Percentiles rank a stretch among this genome's conserved stretches.
Conservation (phyloP, 2,797 vertebrate species). For the Limosa lapponica region DNA sequence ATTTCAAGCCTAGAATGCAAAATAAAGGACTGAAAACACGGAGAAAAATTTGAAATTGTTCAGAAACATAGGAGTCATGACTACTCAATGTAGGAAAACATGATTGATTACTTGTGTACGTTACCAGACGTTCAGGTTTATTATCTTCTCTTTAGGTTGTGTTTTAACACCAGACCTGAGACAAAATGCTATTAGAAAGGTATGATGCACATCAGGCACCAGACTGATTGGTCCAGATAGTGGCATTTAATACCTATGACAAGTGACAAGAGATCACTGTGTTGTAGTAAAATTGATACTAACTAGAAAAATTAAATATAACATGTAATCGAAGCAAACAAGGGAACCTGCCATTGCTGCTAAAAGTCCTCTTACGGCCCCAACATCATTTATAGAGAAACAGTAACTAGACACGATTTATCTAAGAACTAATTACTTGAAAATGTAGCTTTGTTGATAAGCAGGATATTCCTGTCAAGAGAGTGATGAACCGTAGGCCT, state of each 20-base stretch:
- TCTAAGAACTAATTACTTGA: neutral
- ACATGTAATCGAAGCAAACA: neutral
- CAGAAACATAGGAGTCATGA: neutral
- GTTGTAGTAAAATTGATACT: neutral
- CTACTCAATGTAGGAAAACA: neutral
- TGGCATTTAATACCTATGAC: neutral
- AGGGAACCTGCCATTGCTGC: neutral
- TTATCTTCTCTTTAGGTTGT: neutral
- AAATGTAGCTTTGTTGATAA: neutral
- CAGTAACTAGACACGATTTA: neutral
- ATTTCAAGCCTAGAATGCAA: conserved; percentile 89
- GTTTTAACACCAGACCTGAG: neutral
- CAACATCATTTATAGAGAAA: neutral
- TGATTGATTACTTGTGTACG: fast-evolving
- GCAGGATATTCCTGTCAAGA: neutral
- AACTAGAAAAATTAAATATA: neutral
- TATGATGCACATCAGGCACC: neutral
- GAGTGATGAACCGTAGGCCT: neutral
- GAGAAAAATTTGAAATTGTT: neutral
- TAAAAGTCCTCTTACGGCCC: neutral
- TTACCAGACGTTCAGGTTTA: neutral
- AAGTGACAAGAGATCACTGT: neutral
- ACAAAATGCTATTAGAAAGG: neutral
- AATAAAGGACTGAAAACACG: neutral
- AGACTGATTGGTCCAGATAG: neutral